Percentiles rank a stretch among this genome's conserved stretches.
phyloP scores from a whole-genome alignment of 2,888 invertebrate species.

The Panorpa germanica region DNA sequence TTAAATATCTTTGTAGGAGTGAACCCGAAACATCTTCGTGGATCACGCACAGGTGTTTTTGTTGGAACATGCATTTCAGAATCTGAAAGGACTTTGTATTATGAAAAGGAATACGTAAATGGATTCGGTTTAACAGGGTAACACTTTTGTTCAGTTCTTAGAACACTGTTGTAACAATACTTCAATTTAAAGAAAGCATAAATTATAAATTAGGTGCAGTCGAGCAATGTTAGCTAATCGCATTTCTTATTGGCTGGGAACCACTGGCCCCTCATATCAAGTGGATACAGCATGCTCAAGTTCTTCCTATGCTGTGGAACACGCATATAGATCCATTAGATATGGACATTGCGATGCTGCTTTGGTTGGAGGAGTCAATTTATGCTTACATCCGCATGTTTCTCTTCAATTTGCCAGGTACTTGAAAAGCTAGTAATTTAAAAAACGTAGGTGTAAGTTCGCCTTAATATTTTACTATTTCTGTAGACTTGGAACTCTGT shows the following conservation, averaged over 20 bases:
- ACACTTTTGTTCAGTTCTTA: constrained; percentile 13
- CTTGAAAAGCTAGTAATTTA: too few species aligned
- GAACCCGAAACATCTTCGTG: constrained; percentile 49
- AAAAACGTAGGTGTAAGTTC: too few species aligned
- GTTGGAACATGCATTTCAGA: constrained; percentile 63
- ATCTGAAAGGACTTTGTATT: constrained; percentile 51
- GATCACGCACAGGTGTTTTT: constrained; percentile 61
- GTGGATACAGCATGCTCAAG: constrained; percentile 82
- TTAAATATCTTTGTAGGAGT: constrained; percentile 24
- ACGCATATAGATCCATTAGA: constrained; percentile 48
- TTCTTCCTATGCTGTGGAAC: constrained; percentile 60
- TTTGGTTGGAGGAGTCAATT: constrained; percentile 62
- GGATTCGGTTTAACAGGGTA: constrained; percentile 35
- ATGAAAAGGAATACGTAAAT: constrained; percentile 42
- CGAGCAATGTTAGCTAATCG: constrained; percentile 74
- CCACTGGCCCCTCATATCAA: constrained; percentile 68
- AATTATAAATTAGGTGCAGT: constrained; percentile 35
- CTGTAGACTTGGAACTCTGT: constrained; percentile 45
- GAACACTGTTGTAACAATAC: background rate
- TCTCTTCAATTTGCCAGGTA: constrained; percentile 60
- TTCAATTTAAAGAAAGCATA: constrained; percentile 1
- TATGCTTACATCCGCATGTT: constrained; percentile 64
- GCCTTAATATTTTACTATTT: constrained; percentile 15
- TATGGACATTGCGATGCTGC: constrained; percentile 63
- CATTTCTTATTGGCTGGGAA: constrained; percentile 64